Base-by-base conservation (phyloP, 2,797 vertebrate species). In the Yasuhikotakia modesta region DNA sequence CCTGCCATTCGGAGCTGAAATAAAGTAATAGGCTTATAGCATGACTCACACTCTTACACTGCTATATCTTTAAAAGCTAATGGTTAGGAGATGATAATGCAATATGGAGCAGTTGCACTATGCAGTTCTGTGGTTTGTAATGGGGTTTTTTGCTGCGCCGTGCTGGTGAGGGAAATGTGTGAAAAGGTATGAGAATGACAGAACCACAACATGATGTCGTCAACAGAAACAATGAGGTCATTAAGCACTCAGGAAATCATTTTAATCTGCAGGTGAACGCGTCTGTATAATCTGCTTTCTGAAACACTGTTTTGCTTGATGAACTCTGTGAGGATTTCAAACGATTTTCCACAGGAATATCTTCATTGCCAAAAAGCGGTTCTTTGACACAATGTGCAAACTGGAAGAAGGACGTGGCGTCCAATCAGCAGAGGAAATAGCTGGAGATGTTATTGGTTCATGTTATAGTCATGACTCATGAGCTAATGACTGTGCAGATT, bases 231-330 rank as follows among this genome's bases (percentile, higher is more conserved):
- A 43, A 52, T 3, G 12, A 46, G 64, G 73, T 76, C 52, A 76
- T 57, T 66, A 45, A 66, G 21, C 21, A 0, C 50, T 76, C 32
- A 27, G 73, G 3, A 22, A 12, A 65, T 43, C 24, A 5, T 16
- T 8, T 63, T 21, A 65, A 78, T 70, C 46, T 19, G 46, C 27
- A 13, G 12, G 46, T 61, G 24, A 45, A 53, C 45, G 6, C 27
- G 27, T 64, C 74, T 57, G 60, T 68, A 61, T 67, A 75, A 67
- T 72, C 63, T 61, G 24, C 61, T 71, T 60, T 79, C 57, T 60
- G 45, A 72, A 67, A 75, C 21, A 71, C 32, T 27, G 48, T 45
- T 52, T 70, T 50, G 21, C 22, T 30, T 76, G 46, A 67, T 67
- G 17, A 60, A 27, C 57, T 60, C 27, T 11, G 4, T 6, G 39